Percentiles rank a stretch among this genome's conserved stretches.
These are phyloP conservation scores for Asteroscopus sphinx DNA, from an alignment of 2,888 invertebrate species.

Conservation along the genomic window DNA sequence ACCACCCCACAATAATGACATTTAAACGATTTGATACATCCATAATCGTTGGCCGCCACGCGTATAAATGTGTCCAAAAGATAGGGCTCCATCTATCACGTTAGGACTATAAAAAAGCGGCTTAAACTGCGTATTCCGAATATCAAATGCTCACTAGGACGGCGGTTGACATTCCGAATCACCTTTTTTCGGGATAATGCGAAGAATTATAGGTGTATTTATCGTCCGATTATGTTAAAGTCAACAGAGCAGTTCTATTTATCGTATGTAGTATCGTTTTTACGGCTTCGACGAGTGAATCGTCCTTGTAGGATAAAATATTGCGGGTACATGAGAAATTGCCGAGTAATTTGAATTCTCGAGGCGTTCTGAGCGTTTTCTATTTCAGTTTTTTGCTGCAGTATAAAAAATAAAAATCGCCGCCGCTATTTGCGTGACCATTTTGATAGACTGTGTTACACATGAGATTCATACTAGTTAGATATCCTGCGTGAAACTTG, in stretches of 20 bases:
- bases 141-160: constrained; percentile 39
- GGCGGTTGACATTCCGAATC: constrained; percentile 50
- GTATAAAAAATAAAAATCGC: constrained; percentile 8
- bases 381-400: constrained; percentile 13
- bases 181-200: constrained; percentile 58
- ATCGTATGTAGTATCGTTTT: constrained; percentile 38
- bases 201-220: constrained; percentile 58
- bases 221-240: constrained; percentile 57
- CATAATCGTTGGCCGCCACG: constrained; percentile 44
- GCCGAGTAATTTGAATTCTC: constrained; percentile 40
- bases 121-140: constrained; percentile 51
- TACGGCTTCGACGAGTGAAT: constrained; percentile 31
- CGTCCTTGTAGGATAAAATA: constrained; percentile 33
- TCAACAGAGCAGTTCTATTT: constrained; percentile 41
- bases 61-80: constrained; percentile 48
- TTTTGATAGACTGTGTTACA: constrained; percentile 1
- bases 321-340: constrained; percentile 23
- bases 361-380: constrained; percentile 18
- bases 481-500: too few species aligned
- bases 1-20: constrained; percentile 18
- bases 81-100: constrained; percentile 54
- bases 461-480: not conserved
- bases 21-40: constrained; percentile 35
- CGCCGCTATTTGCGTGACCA: not conserved
- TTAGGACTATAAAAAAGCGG: constrained; percentile 52